phyloP scores from a whole-genome alignment of 2,113 vertebrate genomes.

The Podarcis muralis region DNA sequence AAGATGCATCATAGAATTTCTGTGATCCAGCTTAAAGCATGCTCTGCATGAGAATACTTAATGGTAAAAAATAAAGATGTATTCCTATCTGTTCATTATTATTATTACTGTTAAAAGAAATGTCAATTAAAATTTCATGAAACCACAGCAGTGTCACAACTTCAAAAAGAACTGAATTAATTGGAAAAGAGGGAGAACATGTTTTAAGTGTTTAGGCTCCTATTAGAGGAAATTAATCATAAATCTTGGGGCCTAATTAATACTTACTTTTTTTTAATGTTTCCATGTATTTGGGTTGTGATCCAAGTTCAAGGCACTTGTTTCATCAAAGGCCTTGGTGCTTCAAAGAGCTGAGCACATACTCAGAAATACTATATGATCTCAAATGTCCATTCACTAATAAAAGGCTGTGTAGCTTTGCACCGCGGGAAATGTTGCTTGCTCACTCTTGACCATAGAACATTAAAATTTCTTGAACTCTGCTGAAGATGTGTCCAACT shows the following conservation, averaged over 20 bases:
- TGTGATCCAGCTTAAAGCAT: background rate
- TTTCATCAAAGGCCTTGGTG: background rate
- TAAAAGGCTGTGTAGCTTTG: background rate
- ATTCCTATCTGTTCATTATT: constrained; percentile 7
- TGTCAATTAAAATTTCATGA: background rate
- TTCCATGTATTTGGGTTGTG: background rate
- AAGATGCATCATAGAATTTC: background rate
- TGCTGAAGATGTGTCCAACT: background rate
- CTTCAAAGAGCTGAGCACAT: background rate
- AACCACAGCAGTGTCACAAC: background rate
- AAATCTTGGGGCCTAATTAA: background rate
- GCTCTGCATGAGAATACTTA: background rate
- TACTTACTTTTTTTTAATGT: background rate
- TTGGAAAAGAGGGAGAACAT: background rate
- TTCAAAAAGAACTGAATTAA: background rate
- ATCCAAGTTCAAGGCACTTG: background rate
- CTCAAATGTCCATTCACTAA: background rate
- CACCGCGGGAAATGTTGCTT: background rate
- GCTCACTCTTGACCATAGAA: background rate
- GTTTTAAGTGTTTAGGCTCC: background rate
- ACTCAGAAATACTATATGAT: background rate
- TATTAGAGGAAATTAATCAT: background rate
- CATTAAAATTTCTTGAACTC: background rate
- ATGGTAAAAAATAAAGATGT: constrained; percentile 17
- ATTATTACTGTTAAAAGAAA: background rate